Conservation (phyloP, 2,797 vertebrate genomes). For the Diplodus puntazzo region DNA sequence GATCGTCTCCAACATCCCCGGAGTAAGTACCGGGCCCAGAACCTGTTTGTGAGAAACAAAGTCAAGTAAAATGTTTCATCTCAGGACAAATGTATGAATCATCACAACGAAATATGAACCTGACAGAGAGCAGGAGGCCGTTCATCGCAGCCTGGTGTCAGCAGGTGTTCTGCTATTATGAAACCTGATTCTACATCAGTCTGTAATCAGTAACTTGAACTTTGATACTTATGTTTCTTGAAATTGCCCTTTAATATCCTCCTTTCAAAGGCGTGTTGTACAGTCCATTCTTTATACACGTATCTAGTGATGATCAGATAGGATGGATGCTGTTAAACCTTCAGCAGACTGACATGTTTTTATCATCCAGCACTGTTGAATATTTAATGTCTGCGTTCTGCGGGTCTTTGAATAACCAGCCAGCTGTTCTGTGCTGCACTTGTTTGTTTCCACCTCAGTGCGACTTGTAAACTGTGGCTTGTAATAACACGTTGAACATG, state of each 20-base stretch:
- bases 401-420: neutral
- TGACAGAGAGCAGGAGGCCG: neutral
- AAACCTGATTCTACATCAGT: neutral
- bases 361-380: neutral
- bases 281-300: neutral
- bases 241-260: neutral
- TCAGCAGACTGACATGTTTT: neutral
- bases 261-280: neutral
- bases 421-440: neutral
- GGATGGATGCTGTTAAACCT: too few species aligned
- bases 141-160: too few species aligned
- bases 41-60: neutral
- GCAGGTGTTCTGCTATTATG: neutral
- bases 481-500: neutral
- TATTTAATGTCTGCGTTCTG: neutral
- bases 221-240: neutral
- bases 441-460: neutral
- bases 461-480: neutral
- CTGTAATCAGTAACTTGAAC: neutral
- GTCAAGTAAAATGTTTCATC: neutral
- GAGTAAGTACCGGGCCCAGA: conserved; percentile 80
- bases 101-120: neutral
- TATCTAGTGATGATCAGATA: neutral
- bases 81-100: too few species aligned
- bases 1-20: conserved; percentile 97